Evolutionary conservation across 30 jellyfish, hydroid and myxozoan genomes (phyloP), one percentile per base, ranked within the genome.

Genomic region (Cassiopea andromeda): DNA sequence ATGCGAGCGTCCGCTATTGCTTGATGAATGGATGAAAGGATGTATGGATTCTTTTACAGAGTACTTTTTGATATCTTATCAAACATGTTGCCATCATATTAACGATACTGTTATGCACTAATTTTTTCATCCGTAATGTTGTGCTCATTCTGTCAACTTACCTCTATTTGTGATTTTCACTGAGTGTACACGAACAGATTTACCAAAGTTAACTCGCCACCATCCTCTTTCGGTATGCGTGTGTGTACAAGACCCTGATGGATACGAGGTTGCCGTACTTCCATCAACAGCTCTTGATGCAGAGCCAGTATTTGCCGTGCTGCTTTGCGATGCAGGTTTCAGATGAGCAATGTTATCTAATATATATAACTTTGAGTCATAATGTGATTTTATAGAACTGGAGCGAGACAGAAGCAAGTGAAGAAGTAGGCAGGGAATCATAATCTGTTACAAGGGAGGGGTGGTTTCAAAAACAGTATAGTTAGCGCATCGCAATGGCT

Each of bases 121-220:
- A n/a, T n/a, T n/a, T n/a, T n/a, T n/a, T n/a, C n/a, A n/a, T n/a
- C n/a, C n/a, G n/a, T n/a, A n/a, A n/a, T n/a, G n/a, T 50, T 50
- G 64, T 50, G 64, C 5, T 50, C 9, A 50, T 50, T 50, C 9
- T 2, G 9, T 19, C 15, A 70, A 47, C 86, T 48, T 59, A 44
- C 86, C 86, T 77, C 86, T 77, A 69, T 77, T 77, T 49, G 86
- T 77, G 48, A 77, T 77, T 50, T 17, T 1, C 1, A 77, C 86
- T 15, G 73, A 77, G 17, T 77, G 73, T 7, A 77, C 86, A 10
- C 70, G 73, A 13, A 75, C 70, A 15, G 58, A 47, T 77, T 77
- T 77, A 27, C 86, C 86, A 77, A 77, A 77, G 27, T 77, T 75
- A 49, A 77, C 86, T 10, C 75, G 19, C 86, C 86, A 77, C 86